Percentiles rank a stretch among this genome's conserved stretches.
Conservation (phyloP, 2,113 vertebrate genomes). For the Halcyon senegalensis region DNA sequence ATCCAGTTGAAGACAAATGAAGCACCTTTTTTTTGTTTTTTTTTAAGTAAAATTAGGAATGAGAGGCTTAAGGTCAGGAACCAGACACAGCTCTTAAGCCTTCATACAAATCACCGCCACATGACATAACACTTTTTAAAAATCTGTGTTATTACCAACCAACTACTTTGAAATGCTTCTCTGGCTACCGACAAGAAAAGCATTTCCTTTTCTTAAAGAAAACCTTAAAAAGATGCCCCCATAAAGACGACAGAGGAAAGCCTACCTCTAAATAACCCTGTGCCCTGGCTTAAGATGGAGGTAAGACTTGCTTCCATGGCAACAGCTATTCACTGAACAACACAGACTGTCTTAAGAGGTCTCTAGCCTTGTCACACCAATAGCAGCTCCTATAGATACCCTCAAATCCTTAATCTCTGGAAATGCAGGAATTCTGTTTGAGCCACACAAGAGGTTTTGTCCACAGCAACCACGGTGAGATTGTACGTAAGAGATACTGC, state of each 20-base stretch:
- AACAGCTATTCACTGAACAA: not conserved
- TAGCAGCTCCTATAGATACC: not conserved
- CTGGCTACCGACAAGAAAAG: not conserved
- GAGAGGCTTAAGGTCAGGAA: not conserved
- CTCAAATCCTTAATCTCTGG: not conserved
- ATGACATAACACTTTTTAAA: not conserved
- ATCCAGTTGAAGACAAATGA: not conserved
- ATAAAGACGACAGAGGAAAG: not conserved
- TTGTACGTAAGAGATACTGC: rapidly evolving
- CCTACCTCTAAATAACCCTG: not conserved
- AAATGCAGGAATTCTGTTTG: not conserved
- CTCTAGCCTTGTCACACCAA: not conserved
- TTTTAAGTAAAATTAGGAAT: not conserved
- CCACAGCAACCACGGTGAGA: not conserved
- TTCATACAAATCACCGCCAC: not conserved
- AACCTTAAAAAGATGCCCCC: not conserved
- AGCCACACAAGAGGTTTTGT: not conserved
- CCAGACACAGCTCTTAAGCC: not conserved
- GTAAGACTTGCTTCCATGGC: conserved; percentile 2
- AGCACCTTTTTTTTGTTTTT: not conserved
- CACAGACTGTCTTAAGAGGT: not conserved
- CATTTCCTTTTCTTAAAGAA: not conserved
- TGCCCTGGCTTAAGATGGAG: not conserved
- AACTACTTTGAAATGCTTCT: not conserved
- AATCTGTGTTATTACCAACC: not conserved